phyloP scores from a whole-genome alignment of 2,113 vertebrate species.

The Terrapene triunguis region DNA sequence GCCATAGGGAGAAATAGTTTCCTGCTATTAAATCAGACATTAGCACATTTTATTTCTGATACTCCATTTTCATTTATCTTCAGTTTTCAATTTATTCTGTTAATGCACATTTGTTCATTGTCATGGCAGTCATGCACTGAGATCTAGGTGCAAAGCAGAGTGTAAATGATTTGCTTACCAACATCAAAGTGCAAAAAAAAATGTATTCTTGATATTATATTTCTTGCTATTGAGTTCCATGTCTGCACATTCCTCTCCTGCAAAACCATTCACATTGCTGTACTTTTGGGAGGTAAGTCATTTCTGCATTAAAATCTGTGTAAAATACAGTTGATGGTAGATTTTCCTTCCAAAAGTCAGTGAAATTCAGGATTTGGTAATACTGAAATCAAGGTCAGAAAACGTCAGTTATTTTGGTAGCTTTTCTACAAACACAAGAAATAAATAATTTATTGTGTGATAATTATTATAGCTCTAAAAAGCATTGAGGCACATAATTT shows the following conservation, averaged over 20 bases:
- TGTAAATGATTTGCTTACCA: slow-evolving; percentile 54
- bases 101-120: slow-evolving; percentile 39
- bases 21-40: slow-evolving; percentile 45
- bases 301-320: slow-evolving; percentile 10
- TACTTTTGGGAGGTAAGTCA: background rate
- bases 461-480: too few species aligned
- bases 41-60: slow-evolving; percentile 5
- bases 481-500: too few species aligned
- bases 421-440: background rate
- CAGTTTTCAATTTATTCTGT: slow-evolving; percentile 52
- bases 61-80: slow-evolving; percentile 12
- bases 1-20: slow-evolving; percentile 44
- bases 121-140: slow-evolving; percentile 25
- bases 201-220: slow-evolving; percentile 19
- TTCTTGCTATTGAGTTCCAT: slow-evolving; percentile 50
- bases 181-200: slow-evolving; percentile 55
- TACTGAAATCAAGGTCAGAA: background rate
- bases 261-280: slow-evolving; percentile 36
- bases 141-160: slow-evolving; percentile 48
- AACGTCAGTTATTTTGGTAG: background rate
- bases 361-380: background rate
- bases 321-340: background rate
- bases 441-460: too few species aligned
- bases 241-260: background rate
- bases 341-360: background rate